Evolutionary conservation across 2,888 invertebrate genomes (phyloP), one percentile per base, ranked within the genome.

Genomic region (Pterostichus madidus): DNA sequence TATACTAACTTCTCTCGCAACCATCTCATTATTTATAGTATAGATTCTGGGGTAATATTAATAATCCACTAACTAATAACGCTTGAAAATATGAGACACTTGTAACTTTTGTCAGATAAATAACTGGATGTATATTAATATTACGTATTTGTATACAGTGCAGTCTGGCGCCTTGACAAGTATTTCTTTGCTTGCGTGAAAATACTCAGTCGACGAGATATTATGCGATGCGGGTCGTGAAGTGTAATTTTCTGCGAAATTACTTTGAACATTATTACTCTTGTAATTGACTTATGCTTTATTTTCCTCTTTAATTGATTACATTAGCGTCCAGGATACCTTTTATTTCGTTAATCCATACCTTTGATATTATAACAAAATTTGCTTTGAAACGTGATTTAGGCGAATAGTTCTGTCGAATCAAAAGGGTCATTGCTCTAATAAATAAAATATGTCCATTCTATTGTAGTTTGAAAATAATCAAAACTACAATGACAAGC

Each of bases 21-120:
- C 35, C n/a, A 32, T 52, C 31, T 75, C 15, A 64, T 79, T 61
- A 64, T 79, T 79, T 64, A 64, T 64, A 79, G 79, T 79, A 79
- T 79, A 79, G 64, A 79, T 79, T 64, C 49, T 49, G 61, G 44
- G 17, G 46, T 46, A 32, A 61, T 61, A 59, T 59, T 78, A 59
- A 78, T 78, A 78, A 78, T 78, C 79, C 61, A n/a, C 46, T 13
- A 64, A 46, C 44, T 79, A 79, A 79, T 79, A 79, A 79, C 79
- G 24, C 6, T 6, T 8, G 79, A 64, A 56, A 79, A 56, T 79
- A 79, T 46, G 64, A 44, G 77, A 56, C 77, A 17, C 49, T 75
- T 49, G 24, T n/a, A 73, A 61, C 61, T 59, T 56, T 61, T 24
- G 61, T 79, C 46, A 8, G 44, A 64, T 79, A 79, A 79, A 79